Base-by-base conservation (phyloP, 2,888 invertebrate genomes). In the Hermaeophaga mercurialis region DNA sequence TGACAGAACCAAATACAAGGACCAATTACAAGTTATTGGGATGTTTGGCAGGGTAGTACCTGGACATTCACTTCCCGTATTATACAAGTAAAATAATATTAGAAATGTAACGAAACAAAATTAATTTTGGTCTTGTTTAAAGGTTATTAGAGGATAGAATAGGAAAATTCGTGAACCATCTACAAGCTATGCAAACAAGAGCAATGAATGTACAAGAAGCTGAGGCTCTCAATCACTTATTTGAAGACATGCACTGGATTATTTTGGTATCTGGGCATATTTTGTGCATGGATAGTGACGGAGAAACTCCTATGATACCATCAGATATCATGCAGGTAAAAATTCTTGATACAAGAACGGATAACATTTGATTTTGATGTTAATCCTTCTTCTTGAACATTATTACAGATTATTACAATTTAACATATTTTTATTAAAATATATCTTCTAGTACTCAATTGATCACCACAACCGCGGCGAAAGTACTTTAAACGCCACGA, bases 191-290 rank as follows among this genome's bases (percentile, higher is more conserved):
- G 74, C 75, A 74, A 64, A 66, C 69, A 1, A 73, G 74, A 17
- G 73, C 78, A 2, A 75, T 77, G 73, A 75, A 73, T 24, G 65
- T 77, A 22, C 68, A 71, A 22, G 76, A 78, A 59, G 70, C 76
- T 2, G 62, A 68, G 9, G 50, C 64, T 15, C 58, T 91, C 19
- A 82, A 85, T 56, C 82, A 80, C 45, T 78, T 94, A 24, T 92
- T 91, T 72, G 95, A 96, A 79, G 94, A 95, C 77, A 78, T 95
- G 15, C 94, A 95, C 75, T 96, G 95, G 96, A 82, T 91, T 19
- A 78, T 94, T 18, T 83, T 96, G 69, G 85, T 95, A 48, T 79
- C 83, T 39, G 91, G 90, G 66, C 84, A 86, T 71, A 80, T 86
- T 1, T 73, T 89, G 41, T 84, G 86, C 46, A 84, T 86, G 78